Conservation (phyloP, 1,140 invertebrate genomes). For the Eriosoma lanigerum region DNA sequence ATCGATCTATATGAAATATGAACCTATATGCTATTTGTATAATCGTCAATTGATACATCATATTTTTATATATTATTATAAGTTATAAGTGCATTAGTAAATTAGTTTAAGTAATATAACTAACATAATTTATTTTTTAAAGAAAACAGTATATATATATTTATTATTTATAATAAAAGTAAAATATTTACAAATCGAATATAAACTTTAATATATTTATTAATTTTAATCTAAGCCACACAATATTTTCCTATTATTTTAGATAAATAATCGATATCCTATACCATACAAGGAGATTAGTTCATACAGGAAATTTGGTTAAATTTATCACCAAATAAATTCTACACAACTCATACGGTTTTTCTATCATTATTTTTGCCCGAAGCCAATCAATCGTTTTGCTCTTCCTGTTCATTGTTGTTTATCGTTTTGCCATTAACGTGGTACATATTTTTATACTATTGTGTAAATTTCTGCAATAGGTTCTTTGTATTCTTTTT, state of each 20-base stretch:
- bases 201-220: too few relatives aligned
- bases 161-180: too few relatives aligned
- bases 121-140: too few relatives aligned
- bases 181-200: too few relatives aligned
- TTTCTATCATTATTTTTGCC: not conserved
- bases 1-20: too few relatives aligned
- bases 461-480: slow-evolving; percentile 22
- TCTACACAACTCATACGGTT: not conserved
- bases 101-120: too few relatives aligned
- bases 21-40: too few relatives aligned
- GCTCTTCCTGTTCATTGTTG: slow-evolving; percentile 40
- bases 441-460: not conserved
- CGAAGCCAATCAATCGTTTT: slow-evolving; percentile 34
- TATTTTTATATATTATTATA: too few relatives aligned
- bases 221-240: too few relatives aligned
- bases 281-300: not conserved
- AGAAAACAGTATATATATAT: too few relatives aligned
- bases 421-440: slow-evolving; percentile 26
- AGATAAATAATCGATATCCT: not conserved
- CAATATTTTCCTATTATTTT: not conserved
- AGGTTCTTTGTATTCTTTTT: not conserved
- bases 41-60: too few relatives aligned
- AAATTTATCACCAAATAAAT: slow-evolving; percentile 13
- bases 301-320: slow-evolving; percentile 17
- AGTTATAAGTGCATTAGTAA: too few relatives aligned